Conservation (phyloP, 1,140 invertebrate genomes). For the Sarcophaga bullata region DNA sequence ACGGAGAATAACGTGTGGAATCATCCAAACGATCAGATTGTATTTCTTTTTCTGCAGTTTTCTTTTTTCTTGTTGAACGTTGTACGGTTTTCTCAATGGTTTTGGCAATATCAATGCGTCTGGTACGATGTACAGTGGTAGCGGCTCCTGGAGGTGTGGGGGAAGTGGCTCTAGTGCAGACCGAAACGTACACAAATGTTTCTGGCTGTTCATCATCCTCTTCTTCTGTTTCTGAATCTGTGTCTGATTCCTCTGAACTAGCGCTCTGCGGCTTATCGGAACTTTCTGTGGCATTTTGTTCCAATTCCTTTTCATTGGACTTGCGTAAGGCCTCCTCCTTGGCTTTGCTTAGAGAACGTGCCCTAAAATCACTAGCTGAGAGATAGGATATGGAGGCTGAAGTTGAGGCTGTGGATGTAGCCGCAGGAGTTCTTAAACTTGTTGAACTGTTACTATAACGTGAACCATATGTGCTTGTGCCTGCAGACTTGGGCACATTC, state of each 20-base stretch:
- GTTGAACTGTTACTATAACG: slow-evolving; percentile 36
- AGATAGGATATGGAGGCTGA: slow-evolving; percentile 55
- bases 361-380: slow-evolving; percentile 61
- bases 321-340: slow-evolving; percentile 47
- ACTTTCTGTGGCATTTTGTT: slow-evolving; percentile 38
- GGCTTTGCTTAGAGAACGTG: slow-evolving; percentile 57
- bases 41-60: slow-evolving; percentile 73
- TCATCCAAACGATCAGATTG: slow-evolving; percentile 77
- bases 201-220: slow-evolving; percentile 46
- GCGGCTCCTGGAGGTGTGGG: slow-evolving; percentile 74
- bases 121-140: slow-evolving; percentile 69
- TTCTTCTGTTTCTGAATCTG: background rate
- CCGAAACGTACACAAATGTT: slow-evolving; percentile 69
- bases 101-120: slow-evolving; percentile 77
- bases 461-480: slow-evolving; percentile 40
- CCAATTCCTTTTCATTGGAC: slow-evolving; percentile 54
- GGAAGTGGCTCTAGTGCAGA: slow-evolving; percentile 79
- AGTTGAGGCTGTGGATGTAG: background rate
- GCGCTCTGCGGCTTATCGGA: background rate
- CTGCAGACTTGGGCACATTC: slow-evolving; percentile 31
- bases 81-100: slow-evolving; percentile 75
- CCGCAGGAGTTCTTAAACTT: background rate
- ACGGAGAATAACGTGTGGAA: slow-evolving; percentile 70
- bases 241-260: background rate
- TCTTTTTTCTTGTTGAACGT: slow-evolving; percentile 68